phyloP scores from a whole-genome alignment of 2,888 invertebrate genomes.

The Nasonovia ribisnigri region DNA sequence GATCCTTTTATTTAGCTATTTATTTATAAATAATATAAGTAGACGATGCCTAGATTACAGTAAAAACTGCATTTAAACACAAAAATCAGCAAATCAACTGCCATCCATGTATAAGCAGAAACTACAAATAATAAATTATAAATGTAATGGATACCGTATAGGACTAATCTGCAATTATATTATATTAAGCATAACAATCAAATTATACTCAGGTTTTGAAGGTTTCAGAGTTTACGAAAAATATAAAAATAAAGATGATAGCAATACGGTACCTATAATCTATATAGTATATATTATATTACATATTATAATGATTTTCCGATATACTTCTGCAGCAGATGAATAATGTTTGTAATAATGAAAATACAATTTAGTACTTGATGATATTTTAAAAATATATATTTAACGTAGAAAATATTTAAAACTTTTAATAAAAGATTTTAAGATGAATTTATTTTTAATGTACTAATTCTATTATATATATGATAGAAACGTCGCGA shows the following conservation, averaged over 20 bases:
- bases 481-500: background rate
- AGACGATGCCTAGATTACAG: background rate
- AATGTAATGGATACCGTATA: background rate
- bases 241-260: background rate
- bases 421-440: background rate
- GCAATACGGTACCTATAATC: background rate
- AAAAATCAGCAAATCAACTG: background rate
- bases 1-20: background rate
- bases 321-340: background rate
- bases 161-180: background rate
- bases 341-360: background rate
- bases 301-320: background rate
- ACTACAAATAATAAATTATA: background rate
- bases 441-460: background rate
- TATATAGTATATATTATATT: background rate
- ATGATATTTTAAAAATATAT: background rate
- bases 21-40: background rate
- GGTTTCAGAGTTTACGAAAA: background rate
- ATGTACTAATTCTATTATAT: background rate
- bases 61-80: background rate
- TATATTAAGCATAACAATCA: background rate
- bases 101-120: background rate
- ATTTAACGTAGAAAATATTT: background rate
- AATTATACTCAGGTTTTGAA: background rate
- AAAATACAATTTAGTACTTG: background rate